phyloP scores from a whole-genome alignment of 2,888 invertebrate species.

The Patella depressa region DNA sequence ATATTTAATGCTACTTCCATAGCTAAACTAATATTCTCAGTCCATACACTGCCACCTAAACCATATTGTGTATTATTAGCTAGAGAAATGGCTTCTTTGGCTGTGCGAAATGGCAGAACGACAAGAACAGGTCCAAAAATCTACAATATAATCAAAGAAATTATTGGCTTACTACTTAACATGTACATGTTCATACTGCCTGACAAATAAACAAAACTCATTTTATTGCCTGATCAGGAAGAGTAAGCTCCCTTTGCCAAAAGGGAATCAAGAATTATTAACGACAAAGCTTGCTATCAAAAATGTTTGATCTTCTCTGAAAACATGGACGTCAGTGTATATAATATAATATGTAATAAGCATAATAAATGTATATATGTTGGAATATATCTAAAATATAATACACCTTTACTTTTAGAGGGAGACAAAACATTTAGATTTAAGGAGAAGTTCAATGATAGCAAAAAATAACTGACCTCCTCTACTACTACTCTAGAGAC shows the following conservation, averaged over 20 bases:
- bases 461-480: conserved; percentile 69
- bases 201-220: background rate
- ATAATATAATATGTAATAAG: too few relatives aligned
- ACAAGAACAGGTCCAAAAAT: conserved; percentile 73
- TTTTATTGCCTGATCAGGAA: background rate
- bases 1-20: conserved; percentile 74
- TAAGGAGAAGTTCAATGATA: background rate
- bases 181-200: background rate
- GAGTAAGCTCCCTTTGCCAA: background rate
- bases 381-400: too few relatives aligned
- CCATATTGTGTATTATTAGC: conserved; percentile 75
- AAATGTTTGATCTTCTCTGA: too few relatives aligned
- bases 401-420: too few relatives aligned
- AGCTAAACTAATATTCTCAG: conserved; percentile 74
- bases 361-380: too few relatives aligned
- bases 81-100: conserved; percentile 75
- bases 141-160: conserved; percentile 45
- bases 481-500: conserved; percentile 72
- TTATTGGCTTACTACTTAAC: too few relatives aligned
- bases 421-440: background rate
- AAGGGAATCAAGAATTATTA: too few relatives aligned
- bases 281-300: too few relatives aligned
- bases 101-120: conserved; percentile 74
- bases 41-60: conserved; percentile 75
- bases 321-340: too few relatives aligned